These are phyloP conservation scores for Sparidentex hasta DNA, from an alignment of 2,797 vertebrate species.

Conservation along the genomic window DNA sequence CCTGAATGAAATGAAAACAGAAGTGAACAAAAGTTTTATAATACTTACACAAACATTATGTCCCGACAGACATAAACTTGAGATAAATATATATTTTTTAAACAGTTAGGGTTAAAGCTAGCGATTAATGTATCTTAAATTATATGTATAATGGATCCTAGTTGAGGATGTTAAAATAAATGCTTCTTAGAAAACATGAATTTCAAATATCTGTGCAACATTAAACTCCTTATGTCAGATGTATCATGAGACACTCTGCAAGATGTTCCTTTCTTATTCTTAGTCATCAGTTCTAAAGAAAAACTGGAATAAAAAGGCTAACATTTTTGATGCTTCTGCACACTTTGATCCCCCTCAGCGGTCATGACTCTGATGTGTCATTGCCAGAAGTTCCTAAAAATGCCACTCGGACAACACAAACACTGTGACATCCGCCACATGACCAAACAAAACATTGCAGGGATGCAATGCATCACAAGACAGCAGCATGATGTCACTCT, in stretches of 20 bases:
- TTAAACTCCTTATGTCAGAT: background rate
- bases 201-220: background rate
- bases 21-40: too few relatives aligned
- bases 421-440: slow-evolving; percentile 1
- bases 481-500: slow-evolving; percentile 7
- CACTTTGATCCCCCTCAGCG: background rate
- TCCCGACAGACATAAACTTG: too few relatives aligned
- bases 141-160: background rate
- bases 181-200: background rate
- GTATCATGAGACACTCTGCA: background rate
- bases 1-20: too few relatives aligned
- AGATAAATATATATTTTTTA: too few relatives aligned
- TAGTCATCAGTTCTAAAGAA: slow-evolving; percentile 2
- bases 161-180: background rate
- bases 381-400: slow-evolving; percentile 21
- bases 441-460: slow-evolving; percentile 15
- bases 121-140: background rate
- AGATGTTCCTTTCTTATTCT: background rate
- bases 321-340: slow-evolving; percentile 1
- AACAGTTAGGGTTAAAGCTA: too few relatives aligned
- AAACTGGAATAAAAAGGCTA: background rate
- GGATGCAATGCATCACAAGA: slow-evolving; percentile 2
- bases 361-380: slow-evolving; percentile 27
- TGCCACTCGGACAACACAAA: slow-evolving; percentile 14
- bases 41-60: too few relatives aligned